Evolutionary conservation across 2,113 vertebrate species (phyloP), one percentile per base, ranked within the genome.

Genomic region (Tympanuchus pallidicinctus): DNA sequence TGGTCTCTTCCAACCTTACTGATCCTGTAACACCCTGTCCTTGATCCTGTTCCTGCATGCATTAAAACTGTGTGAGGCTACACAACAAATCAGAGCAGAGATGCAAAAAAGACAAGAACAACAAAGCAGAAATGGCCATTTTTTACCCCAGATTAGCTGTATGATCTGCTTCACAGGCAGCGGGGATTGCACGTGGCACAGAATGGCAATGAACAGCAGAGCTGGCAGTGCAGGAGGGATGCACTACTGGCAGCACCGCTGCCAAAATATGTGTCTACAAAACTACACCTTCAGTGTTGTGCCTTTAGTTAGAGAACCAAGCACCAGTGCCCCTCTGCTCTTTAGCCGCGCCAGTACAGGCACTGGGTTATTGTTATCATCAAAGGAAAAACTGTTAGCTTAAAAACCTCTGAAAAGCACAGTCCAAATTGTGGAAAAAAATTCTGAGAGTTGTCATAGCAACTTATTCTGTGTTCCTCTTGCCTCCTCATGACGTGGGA

Each of bases 321-420:
- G 75, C 71, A 57, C 10, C 27, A 3, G 60, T 36, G 30, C 8
- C 43, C 54, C 71, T 14, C 42, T 89, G 85, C 70, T 77, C 77
- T 63, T 52, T 5, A 30, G 38, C 34, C 52, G 2, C 1, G 28
- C 21, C 75, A 65, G 61, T 48, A 65, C 66, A 74, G 79, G 65
- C 7, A 1, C 3, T 8, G 11, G 3, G 57, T 82, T 61, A 52
- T 61, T 1, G 0, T 0, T 78, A 61, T 0, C 75, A 56, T 10
- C 34, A 43, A 70, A 74, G 75, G 82, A 81, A 95, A 43, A 95
- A 43, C 48, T 61, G 50, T 21, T n/a, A 32, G 81, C 34, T 86
- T 67, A 79, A 84, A 90, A 72, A 45, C 10, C 74, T 69, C 78
- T 6, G 57, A 72, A 43, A 78, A 75, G 50, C 69, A 4, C 6